phyloP scores from a whole-genome alignment of 2,113 vertebrate genomes.

The Ursus arctos region DNA sequence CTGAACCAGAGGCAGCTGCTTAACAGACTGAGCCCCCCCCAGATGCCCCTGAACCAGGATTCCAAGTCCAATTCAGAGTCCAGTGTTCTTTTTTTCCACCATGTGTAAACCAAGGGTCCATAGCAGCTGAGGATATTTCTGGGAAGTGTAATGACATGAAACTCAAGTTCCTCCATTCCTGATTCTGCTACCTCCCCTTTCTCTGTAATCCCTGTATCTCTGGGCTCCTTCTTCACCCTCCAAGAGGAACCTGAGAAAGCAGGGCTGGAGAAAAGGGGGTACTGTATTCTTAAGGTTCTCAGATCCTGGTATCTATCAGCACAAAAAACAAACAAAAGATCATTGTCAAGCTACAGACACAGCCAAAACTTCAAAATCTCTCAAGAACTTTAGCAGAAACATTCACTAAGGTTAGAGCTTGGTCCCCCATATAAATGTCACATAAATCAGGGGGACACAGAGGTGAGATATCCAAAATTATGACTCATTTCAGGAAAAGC shows the following conservation, averaged over 20 bases:
- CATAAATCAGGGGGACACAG: background rate
- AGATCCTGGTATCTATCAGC: background rate
- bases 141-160: background rate
- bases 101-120: background rate
- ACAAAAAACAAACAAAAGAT: background rate
- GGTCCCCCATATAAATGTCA: background rate
- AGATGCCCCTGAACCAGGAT: background rate
- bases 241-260: background rate
- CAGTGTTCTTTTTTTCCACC: background rate
- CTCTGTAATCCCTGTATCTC: background rate
- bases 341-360: background rate
- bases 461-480: background rate
- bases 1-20: background rate
- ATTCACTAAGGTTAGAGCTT: background rate
- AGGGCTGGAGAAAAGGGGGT: background rate
- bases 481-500: slow-evolving; percentile 21
- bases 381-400: slow-evolving; percentile 16
- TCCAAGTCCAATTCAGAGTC: background rate
- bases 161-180: background rate
- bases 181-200: background rate
- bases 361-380: background rate
- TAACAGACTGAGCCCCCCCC: background rate
- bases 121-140: background rate
- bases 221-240: background rate
- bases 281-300: background rate